Evolutionary conservation across 2,113 vertebrate genomes (phyloP).

Genomic region (Hipposideros armiger): DNA sequence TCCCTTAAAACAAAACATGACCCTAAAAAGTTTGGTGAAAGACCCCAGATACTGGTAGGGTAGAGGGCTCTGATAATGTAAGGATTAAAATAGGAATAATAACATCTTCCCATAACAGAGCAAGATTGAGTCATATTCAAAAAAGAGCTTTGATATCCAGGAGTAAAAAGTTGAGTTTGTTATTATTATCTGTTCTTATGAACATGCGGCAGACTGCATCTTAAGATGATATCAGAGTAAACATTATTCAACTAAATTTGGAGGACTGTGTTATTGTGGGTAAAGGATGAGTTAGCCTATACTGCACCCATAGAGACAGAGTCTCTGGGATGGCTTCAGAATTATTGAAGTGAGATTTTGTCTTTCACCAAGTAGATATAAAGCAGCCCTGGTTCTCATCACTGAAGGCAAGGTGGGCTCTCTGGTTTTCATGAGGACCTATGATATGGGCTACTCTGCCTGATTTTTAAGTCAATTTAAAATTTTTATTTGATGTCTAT

Average conservation of each 20-base stretch:
- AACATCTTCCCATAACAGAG: background rate
- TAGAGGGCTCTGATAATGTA: background rate
- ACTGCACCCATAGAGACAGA: background rate
- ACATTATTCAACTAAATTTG: background rate
- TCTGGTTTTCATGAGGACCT: background rate
- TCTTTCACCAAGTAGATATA: background rate
- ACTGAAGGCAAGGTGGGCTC: background rate
- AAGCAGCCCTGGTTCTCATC: background rate
- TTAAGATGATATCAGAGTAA: background rate
- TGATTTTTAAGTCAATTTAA: background rate
- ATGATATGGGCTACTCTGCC: background rate
- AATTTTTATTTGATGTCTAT: background rate
- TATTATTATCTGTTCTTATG: background rate
- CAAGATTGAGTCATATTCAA: background rate
- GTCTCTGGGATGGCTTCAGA: background rate
- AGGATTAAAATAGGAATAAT: conserved; percentile 30
- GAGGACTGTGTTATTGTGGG: background rate
- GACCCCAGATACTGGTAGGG: background rate
- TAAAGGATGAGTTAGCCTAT: background rate
- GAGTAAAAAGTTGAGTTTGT: background rate
- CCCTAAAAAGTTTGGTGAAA: background rate
- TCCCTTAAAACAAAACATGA: background rate
- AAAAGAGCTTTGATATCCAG: background rate
- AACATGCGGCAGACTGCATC: background rate
- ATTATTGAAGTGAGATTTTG: background rate